Evolutionary conservation across 1,140 invertebrate genomes (phyloP), one percentile per base, ranked within the genome.

Genomic region (Myzus persicae): DNA sequence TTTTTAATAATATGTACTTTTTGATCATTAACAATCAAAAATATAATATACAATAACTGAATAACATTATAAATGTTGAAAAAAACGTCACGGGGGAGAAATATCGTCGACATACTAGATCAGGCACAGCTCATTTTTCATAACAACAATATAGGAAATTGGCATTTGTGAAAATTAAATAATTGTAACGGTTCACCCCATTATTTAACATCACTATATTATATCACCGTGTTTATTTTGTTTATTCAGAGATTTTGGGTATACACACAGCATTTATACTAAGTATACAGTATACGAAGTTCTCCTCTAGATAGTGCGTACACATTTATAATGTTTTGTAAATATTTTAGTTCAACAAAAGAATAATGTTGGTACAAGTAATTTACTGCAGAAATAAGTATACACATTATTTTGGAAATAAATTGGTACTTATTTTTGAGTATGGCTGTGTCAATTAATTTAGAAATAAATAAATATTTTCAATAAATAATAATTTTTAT

Each of bases 281-380:
- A 6, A 44, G 26, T 87, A 44, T 85, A 87, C 40, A 31, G 59
- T n/a, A 26, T 42, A 84, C 8, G 2, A 42, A 38, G 20, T 82
- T 84, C 36, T 40, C 31, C 40, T 8, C 24, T 84, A 2, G 20
- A 26, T 31, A 85, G 14, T 14, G 26, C 42, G 44, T 89, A 51
- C 8, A 40, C 46, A 22, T 89, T 51, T 89, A 89, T 89, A 51
- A 89, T 89, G n/a, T 51, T 89, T 87, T 51, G 40, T 44, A 42
- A 85, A 85, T 85, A 85, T 40, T 85, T 85, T 85, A 85, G 14
- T 85, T 84, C 31, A 42, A 85, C 38, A 42, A 42, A 44, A 85
- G 26, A 85, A 85, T 85, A 85, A 85, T 85, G 46, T 85, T 85
- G 42, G n/a, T 85, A 44, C 6, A 85, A 85, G 40, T 85, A 44